A percentile compares a stretch with the other conserved stretches of the same genome.
Conservation (phyloP, 2,797 vertebrate genomes). For the Taeniopygia guttata region DNA sequence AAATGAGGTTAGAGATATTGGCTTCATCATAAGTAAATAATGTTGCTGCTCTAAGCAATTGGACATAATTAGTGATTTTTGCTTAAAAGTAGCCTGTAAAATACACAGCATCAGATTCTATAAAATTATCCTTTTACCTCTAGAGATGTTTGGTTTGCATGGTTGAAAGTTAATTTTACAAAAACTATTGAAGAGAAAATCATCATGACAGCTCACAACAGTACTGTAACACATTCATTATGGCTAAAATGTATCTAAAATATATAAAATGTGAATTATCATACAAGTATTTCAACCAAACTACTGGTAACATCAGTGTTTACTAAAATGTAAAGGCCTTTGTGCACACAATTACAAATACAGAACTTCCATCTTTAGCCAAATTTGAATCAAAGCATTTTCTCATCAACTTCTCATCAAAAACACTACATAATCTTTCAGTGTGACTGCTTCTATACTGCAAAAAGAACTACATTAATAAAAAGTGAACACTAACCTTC, state of each 20-base stretch:
- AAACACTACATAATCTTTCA: neutral
- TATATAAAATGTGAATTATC: neutral
- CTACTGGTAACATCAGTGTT: neutral
- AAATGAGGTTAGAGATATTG: slow-evolving; percentile 67
- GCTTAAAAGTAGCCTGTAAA: slow-evolving; percentile 62
- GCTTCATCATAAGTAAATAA: slow-evolving; percentile 66
- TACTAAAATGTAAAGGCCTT: neutral
- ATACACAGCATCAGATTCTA: slow-evolving; percentile 36
- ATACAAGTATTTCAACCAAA: neutral
- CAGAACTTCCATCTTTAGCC: neutral
- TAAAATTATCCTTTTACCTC: slow-evolving; percentile 42
- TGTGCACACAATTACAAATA: neutral
- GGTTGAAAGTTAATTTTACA: slow-evolving; percentile 41
- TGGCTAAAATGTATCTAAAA: neutral
- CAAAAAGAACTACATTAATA: neutral
- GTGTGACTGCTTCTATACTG: neutral
- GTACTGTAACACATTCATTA: neutral
- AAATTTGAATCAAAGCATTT: slow-evolving; percentile 1
- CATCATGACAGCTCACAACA: neutral
- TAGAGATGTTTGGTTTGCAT: slow-evolving; percentile 11
- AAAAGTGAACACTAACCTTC: slow-evolving; percentile 80
- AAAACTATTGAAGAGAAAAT: neutral
- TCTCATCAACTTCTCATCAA: neutral
- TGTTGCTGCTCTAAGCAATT: slow-evolving; percentile 60
- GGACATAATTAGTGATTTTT: slow-evolving; percentile 65